phyloP scores from a whole-genome alignment of 2,888 invertebrate genomes.

The Caenorhabditis auriculariae region DNA sequence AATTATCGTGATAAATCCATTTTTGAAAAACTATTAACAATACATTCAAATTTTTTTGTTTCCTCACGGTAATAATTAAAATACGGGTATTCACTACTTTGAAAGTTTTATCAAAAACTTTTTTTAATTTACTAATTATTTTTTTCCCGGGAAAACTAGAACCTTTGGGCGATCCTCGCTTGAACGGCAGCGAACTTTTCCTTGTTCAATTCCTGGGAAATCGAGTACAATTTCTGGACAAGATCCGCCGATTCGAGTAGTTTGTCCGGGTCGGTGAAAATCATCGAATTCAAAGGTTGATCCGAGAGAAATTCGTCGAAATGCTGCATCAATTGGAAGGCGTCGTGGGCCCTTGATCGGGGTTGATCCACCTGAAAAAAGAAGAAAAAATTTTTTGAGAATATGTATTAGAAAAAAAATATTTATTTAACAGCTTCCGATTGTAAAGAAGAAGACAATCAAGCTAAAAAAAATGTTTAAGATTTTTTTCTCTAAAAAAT shows the following conservation, averaged over 20 bases:
- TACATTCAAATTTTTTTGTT: no score
- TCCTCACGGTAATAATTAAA: no score
- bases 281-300: slow-evolving; percentile 80
- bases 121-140: no score
- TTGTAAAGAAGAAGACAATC: background rate
- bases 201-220: slow-evolving; percentile 78
- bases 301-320: slow-evolving; percentile 87
- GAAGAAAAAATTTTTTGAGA: background rate
- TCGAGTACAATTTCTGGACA: slow-evolving; percentile 90
- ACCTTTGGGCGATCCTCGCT: slow-evolving; percentile 54
- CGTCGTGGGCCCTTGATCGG: slow-evolving; percentile 87
- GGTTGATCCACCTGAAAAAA: slow-evolving; percentile 35
- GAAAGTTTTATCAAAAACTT: no score
- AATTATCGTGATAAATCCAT: no score
- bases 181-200: slow-evolving; percentile 59
- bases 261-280: slow-evolving; percentile 82
- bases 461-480: no score
- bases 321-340: slow-evolving; percentile 85
- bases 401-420: background rate
- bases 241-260: slow-evolving; percentile 93
- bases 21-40: no score
- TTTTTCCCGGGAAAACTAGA: no score
- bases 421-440: background rate
- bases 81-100: no score
- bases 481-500: no score